Percentiles rank a stretch among this genome's conserved stretches.
phyloP scores from a whole-genome alignment of 2,797 vertebrate genomes.

The Coreius guichenoti region DNA sequence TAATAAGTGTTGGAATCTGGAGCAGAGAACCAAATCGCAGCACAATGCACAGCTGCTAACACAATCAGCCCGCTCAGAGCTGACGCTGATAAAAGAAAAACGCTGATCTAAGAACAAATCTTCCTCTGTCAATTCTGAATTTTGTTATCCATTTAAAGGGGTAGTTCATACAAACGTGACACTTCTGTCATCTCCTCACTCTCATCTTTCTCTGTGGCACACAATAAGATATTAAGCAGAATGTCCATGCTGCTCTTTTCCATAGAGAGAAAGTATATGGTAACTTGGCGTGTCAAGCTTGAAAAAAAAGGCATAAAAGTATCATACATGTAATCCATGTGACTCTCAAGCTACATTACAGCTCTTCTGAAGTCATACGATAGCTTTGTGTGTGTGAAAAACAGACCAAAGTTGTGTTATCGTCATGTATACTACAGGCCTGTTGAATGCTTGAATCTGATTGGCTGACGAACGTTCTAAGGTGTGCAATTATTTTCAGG shows the following conservation, averaged over 20 bases:
- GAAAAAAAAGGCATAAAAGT: neutral
- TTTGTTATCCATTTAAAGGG: slow-evolving; percentile 12
- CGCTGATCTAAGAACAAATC: neutral
- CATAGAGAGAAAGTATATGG: neutral
- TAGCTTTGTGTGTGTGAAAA: neutral
- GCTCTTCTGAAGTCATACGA: neutral
- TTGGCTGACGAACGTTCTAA: no score
- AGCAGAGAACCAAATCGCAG: slow-evolving; percentile 12
- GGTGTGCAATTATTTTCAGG: no score
- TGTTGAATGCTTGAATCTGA: no score
- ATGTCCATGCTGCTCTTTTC: neutral
- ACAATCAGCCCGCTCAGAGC: neutral
- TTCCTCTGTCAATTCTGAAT: slow-evolving; percentile 12
- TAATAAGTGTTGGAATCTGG: slow-evolving; percentile 26
- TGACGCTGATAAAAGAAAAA: slow-evolving; percentile 1
- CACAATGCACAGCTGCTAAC: neutral
- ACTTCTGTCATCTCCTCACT: neutral
- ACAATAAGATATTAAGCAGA: neutral
- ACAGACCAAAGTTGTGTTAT: no score
- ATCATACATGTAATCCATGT: neutral
- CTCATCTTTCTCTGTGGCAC: neutral
- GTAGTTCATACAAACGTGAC: neutral
- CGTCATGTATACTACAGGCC: no score
- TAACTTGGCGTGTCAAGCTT: neutral
- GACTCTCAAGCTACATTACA: neutral